Percentiles rank a stretch among this genome's conserved stretches.
Evolutionary conservation across 2,888 invertebrate species (phyloP).

Genomic region (Drosophila ustulata): DNA sequence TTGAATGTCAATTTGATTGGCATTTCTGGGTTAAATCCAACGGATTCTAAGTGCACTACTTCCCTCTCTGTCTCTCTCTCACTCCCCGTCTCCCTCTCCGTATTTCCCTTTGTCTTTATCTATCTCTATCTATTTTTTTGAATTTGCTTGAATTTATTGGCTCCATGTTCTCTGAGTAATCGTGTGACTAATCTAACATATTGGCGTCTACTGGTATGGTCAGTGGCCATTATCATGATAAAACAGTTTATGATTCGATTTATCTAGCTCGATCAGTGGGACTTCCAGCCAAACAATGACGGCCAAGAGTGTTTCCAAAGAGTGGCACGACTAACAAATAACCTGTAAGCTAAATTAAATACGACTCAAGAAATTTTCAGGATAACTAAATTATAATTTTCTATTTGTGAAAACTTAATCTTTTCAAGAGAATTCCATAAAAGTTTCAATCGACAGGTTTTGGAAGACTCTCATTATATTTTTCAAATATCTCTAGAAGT

Average conservation of each 20-base stretch:
- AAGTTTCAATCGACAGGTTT: background rate
- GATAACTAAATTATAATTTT: background rate
- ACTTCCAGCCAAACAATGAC: slow-evolving; percentile 24
- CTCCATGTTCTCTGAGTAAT: slow-evolving; percentile 36
- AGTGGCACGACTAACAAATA: background rate
- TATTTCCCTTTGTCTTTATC: background rate
- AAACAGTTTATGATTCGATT: slow-evolving; percentile 40
- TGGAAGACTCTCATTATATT: too few relatives aligned
- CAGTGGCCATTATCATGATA: slow-evolving; percentile 50
- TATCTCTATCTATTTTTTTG: slow-evolving; percentile 11
- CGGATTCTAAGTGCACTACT: slow-evolving; percentile 24
- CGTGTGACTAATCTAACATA: slow-evolving; percentile 38
- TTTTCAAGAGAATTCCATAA: too few relatives aligned
- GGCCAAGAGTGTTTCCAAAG: background rate
- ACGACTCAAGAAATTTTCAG: background rate
- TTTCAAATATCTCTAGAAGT: background rate
- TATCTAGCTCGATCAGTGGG: slow-evolving; percentile 39
- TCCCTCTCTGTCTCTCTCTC: background rate
- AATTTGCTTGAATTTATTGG: slow-evolving; percentile 22
- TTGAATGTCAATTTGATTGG: slow-evolving; percentile 79
- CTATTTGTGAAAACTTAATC: too few relatives aligned
- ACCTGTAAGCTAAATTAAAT: background rate
- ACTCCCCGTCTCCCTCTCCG: background rate
- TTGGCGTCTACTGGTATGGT: slow-evolving; percentile 23
- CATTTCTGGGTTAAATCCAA: slow-evolving; percentile 52